phyloP scores from a whole-genome alignment of 2,888 invertebrate species.

The Amphimallon solstitiale region DNA sequence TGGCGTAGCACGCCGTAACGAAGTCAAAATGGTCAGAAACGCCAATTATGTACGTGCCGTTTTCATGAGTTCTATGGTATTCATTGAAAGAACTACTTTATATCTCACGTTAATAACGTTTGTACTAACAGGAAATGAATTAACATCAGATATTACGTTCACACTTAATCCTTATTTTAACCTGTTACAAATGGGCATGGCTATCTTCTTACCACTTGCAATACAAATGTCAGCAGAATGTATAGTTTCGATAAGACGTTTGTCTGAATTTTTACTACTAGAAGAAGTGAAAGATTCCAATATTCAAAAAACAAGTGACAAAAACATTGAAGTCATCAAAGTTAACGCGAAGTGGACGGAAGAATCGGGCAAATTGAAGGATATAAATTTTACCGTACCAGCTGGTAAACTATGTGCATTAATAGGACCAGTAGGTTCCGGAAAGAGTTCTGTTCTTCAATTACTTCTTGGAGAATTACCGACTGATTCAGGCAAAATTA shows the following conservation, averaged over 20 bases:
- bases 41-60: slow-evolving; percentile 72
- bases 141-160: slow-evolving; percentile 64
- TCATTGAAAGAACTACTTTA: slow-evolving; percentile 82
- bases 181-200: slow-evolving; percentile 65
- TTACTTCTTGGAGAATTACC: slow-evolving; percentile 72
- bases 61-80: slow-evolving; percentile 78
- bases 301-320: slow-evolving; percentile 36
- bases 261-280: slow-evolving; percentile 67
- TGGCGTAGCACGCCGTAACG: slow-evolving; percentile 40
- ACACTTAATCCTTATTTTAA: slow-evolving; percentile 65
- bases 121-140: slow-evolving; percentile 73
- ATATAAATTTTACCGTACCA: slow-evolving; percentile 62
- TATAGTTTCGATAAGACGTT: slow-evolving; percentile 65
- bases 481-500: slow-evolving; percentile 63
- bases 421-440: slow-evolving; percentile 89
- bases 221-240: slow-evolving; percentile 70
- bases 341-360: slow-evolving; percentile 54
- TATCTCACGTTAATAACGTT: slow-evolving; percentile 81
- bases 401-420: slow-evolving; percentile 66
- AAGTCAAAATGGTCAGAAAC: slow-evolving; percentile 48
- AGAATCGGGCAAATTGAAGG: slow-evolving; percentile 51
- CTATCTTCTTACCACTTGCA: slow-evolving; percentile 70
- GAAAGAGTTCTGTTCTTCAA: slow-evolving; percentile 73
- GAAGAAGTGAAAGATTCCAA: slow-evolving; percentile 65
- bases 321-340: slow-evolving; percentile 46